Conservation (phyloP, 2,888 invertebrate genomes). For the Lordiphosa fenestrarum region DNA sequence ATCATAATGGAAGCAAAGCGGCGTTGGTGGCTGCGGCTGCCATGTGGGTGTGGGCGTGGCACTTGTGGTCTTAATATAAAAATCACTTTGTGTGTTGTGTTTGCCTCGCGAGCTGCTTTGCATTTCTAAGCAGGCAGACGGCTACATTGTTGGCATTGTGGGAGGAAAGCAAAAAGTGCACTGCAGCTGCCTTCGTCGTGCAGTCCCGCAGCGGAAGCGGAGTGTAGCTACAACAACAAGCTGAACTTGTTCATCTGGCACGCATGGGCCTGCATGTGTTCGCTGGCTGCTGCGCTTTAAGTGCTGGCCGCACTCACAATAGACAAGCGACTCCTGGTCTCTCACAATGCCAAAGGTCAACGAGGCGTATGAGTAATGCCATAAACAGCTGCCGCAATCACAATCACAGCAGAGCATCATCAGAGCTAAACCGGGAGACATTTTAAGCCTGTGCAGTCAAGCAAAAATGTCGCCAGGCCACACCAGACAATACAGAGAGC, state of each 20-base stretch:
- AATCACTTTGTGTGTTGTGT: slow-evolving; percentile 73
- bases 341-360: slow-evolving; percentile 51
- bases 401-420: slow-evolving; percentile 57
- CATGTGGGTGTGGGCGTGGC: slow-evolving; percentile 23
- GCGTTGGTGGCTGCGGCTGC: slow-evolving; percentile 19
- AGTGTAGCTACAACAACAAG: slow-evolving; percentile 17
- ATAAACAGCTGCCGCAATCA: slow-evolving; percentile 69
- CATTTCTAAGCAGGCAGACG: slow-evolving; percentile 63
- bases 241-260: slow-evolving; percentile 37
- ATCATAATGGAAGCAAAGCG: slow-evolving; percentile 72
- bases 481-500: slow-evolving; percentile 28
- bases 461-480: slow-evolving; percentile 62
- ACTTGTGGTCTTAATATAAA: slow-evolving; percentile 75
- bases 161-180: slow-evolving; percentile 34
- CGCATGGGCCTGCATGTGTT: slow-evolving; percentile 47
- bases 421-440: slow-evolving; percentile 49
- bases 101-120: slow-evolving; percentile 67
- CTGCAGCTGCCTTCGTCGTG: slow-evolving; percentile 47
- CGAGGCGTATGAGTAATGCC: slow-evolving; percentile 71
- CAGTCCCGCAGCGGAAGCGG: slow-evolving; percentile 53
- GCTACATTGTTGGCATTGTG: slow-evolving; percentile 64
- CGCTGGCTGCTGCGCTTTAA: slow-evolving; percentile 28
- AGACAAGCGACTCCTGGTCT: slow-evolving; percentile 19
- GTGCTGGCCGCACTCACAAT: slow-evolving; percentile 28
- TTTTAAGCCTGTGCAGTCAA: slow-evolving; percentile 64